Percentiles rank a stretch among this genome's conserved stretches.
Conservation (phyloP, 37 sponge, comb jelly and placozoan genomes). For the Eunapius fragilis region DNA sequence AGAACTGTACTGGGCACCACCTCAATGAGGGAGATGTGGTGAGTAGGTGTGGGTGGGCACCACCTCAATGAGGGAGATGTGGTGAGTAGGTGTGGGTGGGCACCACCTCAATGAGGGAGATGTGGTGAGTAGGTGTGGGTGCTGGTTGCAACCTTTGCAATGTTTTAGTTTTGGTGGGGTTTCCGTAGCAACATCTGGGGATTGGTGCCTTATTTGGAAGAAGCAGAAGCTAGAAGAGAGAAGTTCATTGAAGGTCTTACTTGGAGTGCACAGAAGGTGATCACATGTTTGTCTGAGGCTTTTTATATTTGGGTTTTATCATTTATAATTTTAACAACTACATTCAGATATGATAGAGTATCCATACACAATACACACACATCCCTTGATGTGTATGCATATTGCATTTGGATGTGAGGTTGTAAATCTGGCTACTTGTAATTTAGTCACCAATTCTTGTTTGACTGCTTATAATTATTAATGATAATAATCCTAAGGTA, state of each 20-base stretch:
- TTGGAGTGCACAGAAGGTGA: constrained; percentile 44
- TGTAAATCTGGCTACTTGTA: no score
- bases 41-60: background rate
- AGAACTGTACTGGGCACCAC: constrained; percentile 42
- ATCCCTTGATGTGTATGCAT: no score
- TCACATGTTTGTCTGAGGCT: no score
- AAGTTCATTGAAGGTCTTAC: constrained; percentile 10
- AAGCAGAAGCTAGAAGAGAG: constrained; percentile 22
- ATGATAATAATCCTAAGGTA: no score
- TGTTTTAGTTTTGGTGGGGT: background rate
- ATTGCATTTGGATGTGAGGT: no score
- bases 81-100: constrained; percentile 54
- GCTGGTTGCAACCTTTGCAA: no score
- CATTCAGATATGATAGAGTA: no score
- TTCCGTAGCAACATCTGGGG: constrained; percentile 42
- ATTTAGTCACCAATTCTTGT: no score
- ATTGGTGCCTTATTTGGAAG: constrained; percentile 31
- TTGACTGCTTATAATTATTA: no score
- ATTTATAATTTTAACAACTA: no score
- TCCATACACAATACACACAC: no score
- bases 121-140: constrained; percentile 74
- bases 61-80: constrained; percentile 31
- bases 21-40: constrained; percentile 70
- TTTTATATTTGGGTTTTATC: no score
- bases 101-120: constrained; percentile 5